Evolutionary conservation across 2,797 vertebrate species (phyloP).

Genomic region (Choloepus didactylus): DNA sequence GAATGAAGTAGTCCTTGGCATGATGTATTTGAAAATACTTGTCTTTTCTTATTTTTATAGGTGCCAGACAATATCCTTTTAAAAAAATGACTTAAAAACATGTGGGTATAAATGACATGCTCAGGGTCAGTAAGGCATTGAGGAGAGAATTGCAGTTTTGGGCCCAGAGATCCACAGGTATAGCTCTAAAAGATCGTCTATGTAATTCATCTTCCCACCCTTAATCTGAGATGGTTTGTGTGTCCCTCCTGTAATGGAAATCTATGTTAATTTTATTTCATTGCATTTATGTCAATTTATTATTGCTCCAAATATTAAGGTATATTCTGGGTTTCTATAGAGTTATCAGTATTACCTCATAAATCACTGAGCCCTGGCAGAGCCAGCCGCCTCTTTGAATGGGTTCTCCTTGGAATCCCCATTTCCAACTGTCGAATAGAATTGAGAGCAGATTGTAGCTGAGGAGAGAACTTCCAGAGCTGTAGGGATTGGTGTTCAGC

Average conservation of each 20-base stretch:
- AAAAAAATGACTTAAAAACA: neutral
- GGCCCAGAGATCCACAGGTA: neutral
- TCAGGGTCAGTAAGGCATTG: neutral
- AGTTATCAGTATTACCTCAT: neutral
- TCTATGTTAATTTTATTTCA: neutral
- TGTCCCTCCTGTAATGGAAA: neutral
- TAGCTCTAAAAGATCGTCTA: neutral
- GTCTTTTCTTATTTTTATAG: neutral
- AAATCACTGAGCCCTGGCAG: neutral
- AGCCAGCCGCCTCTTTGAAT: neutral
- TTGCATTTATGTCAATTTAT: neutral
- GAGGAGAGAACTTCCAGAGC: neutral
- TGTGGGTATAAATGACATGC: neutral
- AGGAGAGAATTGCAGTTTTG: neutral
- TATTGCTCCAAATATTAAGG: constrained; percentile 28
- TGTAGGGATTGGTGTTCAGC: neutral
- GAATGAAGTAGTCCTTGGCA: neutral
- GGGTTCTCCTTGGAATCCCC: neutral
- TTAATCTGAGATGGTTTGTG: neutral
- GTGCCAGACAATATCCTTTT: neutral
- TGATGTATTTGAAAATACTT: constrained; percentile 2
- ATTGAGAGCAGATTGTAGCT: neutral
- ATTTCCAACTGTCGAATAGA: neutral
- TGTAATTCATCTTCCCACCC: neutral
- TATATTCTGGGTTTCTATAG: constrained; percentile 11